Evolutionary conservation across 2,797 vertebrate genomes (phyloP).

Genomic region (Anniella stebbinsi): DNA sequence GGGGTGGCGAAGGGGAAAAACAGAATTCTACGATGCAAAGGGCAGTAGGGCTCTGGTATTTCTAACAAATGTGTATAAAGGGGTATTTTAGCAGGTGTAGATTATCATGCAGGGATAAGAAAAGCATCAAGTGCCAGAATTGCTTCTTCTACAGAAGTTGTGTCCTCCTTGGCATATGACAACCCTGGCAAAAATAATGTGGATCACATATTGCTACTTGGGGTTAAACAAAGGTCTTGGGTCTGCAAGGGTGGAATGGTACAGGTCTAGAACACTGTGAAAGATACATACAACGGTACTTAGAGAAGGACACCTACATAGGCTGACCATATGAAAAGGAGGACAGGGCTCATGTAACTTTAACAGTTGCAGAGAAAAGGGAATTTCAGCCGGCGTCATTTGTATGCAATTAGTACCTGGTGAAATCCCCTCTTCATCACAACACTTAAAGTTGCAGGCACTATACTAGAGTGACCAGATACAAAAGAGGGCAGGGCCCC

Average conservation of each 20-base stretch:
- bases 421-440: too few relatives aligned
- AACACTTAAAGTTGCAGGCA: too few relatives aligned
- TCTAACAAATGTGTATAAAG: background rate
- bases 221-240: too few relatives aligned
- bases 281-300: background rate
- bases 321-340: too few relatives aligned
- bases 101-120: background rate
- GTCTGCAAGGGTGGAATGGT: background rate
- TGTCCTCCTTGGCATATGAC: background rate
- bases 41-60: background rate
- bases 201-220: background rate
- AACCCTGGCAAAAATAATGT: too few relatives aligned
- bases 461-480: too few relatives aligned
- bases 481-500: too few relatives aligned
- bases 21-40: background rate
- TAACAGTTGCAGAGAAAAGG: too few relatives aligned
- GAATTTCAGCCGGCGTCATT: too few relatives aligned
- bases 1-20: background rate
- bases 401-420: too few relatives aligned
- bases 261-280: background rate
- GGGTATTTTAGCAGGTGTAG: background rate
- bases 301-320: background rate
- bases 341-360: too few relatives aligned
- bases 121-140: background rate
- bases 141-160: background rate